These are phyloP conservation scores for Engraulis encrasicolus DNA, from an alignment of 2,113 vertebrate species.

Conservation along the genomic window DNA sequence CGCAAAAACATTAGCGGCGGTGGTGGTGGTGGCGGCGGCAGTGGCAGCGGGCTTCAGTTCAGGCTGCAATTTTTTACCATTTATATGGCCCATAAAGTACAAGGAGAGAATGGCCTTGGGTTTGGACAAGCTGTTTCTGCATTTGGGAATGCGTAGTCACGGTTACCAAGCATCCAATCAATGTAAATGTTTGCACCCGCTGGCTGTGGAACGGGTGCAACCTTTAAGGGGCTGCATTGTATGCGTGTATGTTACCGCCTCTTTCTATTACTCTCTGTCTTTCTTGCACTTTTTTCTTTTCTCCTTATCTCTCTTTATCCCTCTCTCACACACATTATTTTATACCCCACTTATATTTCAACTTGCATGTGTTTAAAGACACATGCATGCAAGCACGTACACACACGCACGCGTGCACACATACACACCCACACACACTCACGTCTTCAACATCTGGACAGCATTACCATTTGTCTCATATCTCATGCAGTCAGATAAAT, in stretches of 20 bases:
- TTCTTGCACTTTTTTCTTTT: neutral
- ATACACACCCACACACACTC: conserved; percentile 51
- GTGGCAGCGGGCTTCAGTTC: no score
- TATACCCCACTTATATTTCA: no score
- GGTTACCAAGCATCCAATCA: conserved; percentile 62
- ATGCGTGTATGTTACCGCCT: conserved; percentile 1
- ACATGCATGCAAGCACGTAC: neutral
- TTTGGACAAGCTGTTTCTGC: conserved; percentile 54
- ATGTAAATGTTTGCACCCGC: conserved; percentile 58
- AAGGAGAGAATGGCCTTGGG: conserved; percentile 43
- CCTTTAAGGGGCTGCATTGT: conserved; percentile 58
- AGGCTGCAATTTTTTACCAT: conserved; percentile 43
- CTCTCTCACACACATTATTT: neutral
- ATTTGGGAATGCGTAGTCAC: conserved; percentile 57
- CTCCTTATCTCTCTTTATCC: neutral
- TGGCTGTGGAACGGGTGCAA: conserved; percentile 59
- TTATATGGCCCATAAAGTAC: conserved; percentile 61
- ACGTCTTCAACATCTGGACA: conserved; percentile 54
- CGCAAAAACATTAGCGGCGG: conserved; percentile 53
- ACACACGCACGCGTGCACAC: conserved; percentile 18
- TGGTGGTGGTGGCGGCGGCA: no score
- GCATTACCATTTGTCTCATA: conserved; percentile 48
- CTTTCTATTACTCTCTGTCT: neutral
- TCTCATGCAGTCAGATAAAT: conserved; percentile 64
- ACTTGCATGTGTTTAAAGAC: neutral